These are phyloP conservation scores for Liparis tanakae DNA, from an alignment of 2,797 vertebrate genomes.

Conservation along the genomic window DNA sequence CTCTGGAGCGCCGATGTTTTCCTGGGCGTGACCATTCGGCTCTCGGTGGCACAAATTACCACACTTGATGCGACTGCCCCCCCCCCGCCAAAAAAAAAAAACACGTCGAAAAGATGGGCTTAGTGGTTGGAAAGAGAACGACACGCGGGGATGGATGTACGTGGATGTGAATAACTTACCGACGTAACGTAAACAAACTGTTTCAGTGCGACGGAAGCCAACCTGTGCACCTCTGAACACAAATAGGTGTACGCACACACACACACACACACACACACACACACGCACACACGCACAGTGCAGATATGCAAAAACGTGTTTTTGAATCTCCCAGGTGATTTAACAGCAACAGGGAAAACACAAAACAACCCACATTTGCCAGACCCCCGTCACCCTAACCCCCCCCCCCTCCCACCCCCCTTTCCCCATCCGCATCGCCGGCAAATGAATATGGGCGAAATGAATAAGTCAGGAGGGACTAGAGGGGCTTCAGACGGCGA, in stretches of 20 bases:
- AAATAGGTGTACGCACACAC: constrained; percentile 3
- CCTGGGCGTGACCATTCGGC: constrained; percentile 40
- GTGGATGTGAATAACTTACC: no score
- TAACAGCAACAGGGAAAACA: constrained; percentile 36
- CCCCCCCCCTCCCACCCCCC: constrained; percentile 13
- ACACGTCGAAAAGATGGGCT: no score
- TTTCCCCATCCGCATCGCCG: constrained; percentile 30
- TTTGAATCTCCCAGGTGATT: constrained; percentile 41
- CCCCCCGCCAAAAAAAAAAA: background rate
- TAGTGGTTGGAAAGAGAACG: constrained; percentile 21
- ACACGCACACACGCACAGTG: background rate
- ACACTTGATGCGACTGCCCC: constrained; percentile 9
- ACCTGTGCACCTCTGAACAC: constrained; percentile 23
- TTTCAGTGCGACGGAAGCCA: constrained; percentile 16
- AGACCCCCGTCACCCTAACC: constrained; percentile 10
- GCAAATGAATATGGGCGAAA: constrained; percentile 57
- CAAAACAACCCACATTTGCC: constrained; percentile 31
- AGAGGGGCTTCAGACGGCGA: constrained; percentile 65
- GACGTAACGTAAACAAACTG: constrained; percentile 24
- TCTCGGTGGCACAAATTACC: constrained; percentile 50
- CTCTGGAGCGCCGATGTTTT: constrained; percentile 26
- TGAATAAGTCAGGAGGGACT: constrained; percentile 52
- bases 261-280: background rate
- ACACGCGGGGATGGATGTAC: background rate
- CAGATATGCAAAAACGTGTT: constrained; percentile 35